Evolutionary conservation across 1,140 invertebrate species (phyloP), one percentile per base, ranked within the genome.

Genomic region (Protaetia brevitarsis): DNA sequence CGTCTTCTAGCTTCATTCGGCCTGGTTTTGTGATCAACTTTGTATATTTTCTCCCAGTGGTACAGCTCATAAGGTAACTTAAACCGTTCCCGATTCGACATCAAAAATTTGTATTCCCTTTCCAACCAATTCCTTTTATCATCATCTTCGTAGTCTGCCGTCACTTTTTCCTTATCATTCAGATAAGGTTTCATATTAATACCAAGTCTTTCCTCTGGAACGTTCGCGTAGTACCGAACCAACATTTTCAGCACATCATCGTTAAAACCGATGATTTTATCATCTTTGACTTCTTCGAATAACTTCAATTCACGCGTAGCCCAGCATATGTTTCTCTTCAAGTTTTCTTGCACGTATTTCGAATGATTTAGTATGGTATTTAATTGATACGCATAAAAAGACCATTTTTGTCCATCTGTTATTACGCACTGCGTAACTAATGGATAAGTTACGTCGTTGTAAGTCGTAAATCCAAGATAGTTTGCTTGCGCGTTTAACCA

Each of bases 361-460:
- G 79, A 78, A 71, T 89, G 82, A 58, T 94, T 72, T 8, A 86
- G 73, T 37, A 88, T 85, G 1, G 94, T 96, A 76, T 97, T 97
- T 26, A 97, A 74, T 79, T 97, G 95, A 76, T 96, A 97, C 5
- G 87, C 82, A 75, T 87, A 92, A 69, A 97, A 94, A 2, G 88
- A 88, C 86, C 91, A 95, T 0, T 83, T 75, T 70, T 90, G 84
- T 0, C 94, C 94, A 82, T 97, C 89, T 2, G 92, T 93, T 26
- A 95, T 82, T 51, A 96, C 79, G 2, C 88, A 89, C 84, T 97
- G 95, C 28, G 89, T 90, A 4, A 88, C 84, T 27, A 97, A 76
- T 10, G 95, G 95, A 78, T 97, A 96, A 0, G 91, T 94, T 4
- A 96, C 70, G 63, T 97, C 94, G 73, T 92, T 88, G 69, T 84